Base-by-base conservation (phyloP, 1,140 invertebrate genomes). In the Bombus affinis region DNA sequence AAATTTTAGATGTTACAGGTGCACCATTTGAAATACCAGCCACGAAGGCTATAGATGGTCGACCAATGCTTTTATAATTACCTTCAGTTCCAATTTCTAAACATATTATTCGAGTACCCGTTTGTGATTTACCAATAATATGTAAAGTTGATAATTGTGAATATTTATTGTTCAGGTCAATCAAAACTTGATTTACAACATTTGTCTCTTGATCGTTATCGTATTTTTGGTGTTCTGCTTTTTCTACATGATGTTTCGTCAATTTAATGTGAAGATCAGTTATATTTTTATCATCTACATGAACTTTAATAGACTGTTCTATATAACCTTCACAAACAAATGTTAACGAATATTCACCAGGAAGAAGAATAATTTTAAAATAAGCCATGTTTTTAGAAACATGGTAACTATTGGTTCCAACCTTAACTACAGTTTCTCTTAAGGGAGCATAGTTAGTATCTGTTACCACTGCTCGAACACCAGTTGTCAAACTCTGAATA, bases 401-500 rank as follows among this genome's bases (percentile, higher is more conserved):
- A 68, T 96, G 94, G 89, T 97, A 96, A 47, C 95, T 93, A 2
- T 95, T 92, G 12, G 96, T 95, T 75, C 96, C 94, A 12, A 99
- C 95, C 66, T 95, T 94, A 1, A 99, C 95, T 0, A 95, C 96
- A 3, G 98, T 98, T 79, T 97, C 96, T 15, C 96, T 94, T 90
- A 99, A 95, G 28, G 97, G 96, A 39, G 95, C 93, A 3, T 96
- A 96, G 57, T 96, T 90, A 18, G 95, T 94, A 91, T 98, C 97
- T 65, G 95, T 95, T 9, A 99, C 96, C 88, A 96, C 95, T 1
- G 98, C 98, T 66, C 96, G 95, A 3, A 99, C 95, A 79, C 98
- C 98, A 95, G 93, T 92, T 59, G 92, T 86, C 44, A 95, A 81
- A 37, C 93, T 93, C 22, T 93, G 91, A 94, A 96, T 86, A 96